Conservation (phyloP, 2,797 vertebrate species). For the Sebastes trivittatus region DNA sequence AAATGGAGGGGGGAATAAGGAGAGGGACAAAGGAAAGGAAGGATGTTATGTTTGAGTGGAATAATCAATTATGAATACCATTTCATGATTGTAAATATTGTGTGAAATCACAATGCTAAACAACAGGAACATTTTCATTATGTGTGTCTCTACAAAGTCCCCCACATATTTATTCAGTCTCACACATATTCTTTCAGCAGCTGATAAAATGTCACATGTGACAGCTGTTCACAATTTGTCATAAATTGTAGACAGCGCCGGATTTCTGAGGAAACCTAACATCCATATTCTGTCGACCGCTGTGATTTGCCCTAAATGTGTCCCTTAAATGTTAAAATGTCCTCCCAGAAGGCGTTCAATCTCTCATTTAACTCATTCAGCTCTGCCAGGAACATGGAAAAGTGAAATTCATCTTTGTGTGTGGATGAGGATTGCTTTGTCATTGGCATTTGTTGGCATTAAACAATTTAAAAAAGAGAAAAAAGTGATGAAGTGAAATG, state of each 20-base stretch:
- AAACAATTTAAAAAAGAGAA: neutral
- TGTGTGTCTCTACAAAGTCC: slow-evolving; percentile 3
- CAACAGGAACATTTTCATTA: slow-evolving; percentile 7
- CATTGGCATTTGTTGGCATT: neutral
- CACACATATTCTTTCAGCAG: neutral
- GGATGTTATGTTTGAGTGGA: slow-evolving; percentile 12
- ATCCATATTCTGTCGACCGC: slow-evolving; percentile 38
- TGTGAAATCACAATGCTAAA: neutral
- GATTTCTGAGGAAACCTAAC: slow-evolving; percentile 18
- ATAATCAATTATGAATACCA: slow-evolving; percentile 21
- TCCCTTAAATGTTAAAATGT: slow-evolving; percentile 57
- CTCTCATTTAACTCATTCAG: slow-evolving; percentile 20
- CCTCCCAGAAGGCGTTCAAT: slow-evolving; percentile 7
- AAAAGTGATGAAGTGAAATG: neutral
- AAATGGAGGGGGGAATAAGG: neutral
- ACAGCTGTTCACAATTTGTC: slow-evolving; percentile 30
- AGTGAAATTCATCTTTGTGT: neutral
- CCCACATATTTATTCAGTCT: slow-evolving; percentile 7
- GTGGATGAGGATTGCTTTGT: neutral
- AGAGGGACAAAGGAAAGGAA: slow-evolving; percentile 1
- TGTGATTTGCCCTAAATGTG: slow-evolving; percentile 63
- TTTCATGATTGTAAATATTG: slow-evolving; percentile 9
- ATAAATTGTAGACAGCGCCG: slow-evolving; percentile 9
- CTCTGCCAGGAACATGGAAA: slow-evolving; percentile 3
- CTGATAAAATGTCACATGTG: slow-evolving; percentile 36